These are phyloP conservation scores for Caerostris darwini DNA, from an alignment of 1,140 invertebrate genomes.

Conservation along the genomic window DNA sequence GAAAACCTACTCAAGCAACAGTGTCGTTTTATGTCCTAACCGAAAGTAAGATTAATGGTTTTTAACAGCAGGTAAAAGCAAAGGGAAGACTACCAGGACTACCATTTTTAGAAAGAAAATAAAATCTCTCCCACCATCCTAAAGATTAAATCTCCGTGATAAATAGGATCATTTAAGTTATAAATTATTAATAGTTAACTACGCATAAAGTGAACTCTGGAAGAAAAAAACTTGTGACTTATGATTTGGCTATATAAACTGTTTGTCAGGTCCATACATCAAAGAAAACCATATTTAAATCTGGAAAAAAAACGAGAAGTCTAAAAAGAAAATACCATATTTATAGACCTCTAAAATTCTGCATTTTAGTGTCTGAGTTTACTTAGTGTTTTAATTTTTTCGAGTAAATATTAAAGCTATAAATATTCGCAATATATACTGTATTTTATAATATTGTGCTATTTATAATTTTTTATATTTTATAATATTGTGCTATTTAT, in stretches of 20 bases:
- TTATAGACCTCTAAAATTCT: too few relatives aligned
- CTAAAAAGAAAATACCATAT: neutral
- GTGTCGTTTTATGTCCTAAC: neutral
- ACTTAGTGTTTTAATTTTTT: too few relatives aligned
- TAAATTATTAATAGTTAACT: slow-evolving; percentile 41
- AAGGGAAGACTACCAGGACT: neutral
- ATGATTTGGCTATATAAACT: neutral
- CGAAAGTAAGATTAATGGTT: neutral
- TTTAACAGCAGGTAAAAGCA: neutral
- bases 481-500: too few relatives aligned
- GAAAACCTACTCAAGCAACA: neutral
- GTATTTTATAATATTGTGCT: too few relatives aligned
- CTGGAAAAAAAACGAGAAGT: neutral
- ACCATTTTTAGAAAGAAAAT: neutral
- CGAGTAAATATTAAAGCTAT: too few relatives aligned
- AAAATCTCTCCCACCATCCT: neutral
- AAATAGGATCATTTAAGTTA: slow-evolving; percentile 36
- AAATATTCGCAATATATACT: too few relatives aligned
- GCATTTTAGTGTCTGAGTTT: too few relatives aligned
- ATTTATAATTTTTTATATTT: too few relatives aligned
- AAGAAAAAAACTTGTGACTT: neutral
- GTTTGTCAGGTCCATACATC: slow-evolving; percentile 25
- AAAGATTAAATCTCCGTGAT: slow-evolving; percentile 30
- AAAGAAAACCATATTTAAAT: neutral
- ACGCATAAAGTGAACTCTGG: neutral